phyloP scores from a whole-genome alignment of 1,140 invertebrate genomes.

The Nephila pilipes region DNA sequence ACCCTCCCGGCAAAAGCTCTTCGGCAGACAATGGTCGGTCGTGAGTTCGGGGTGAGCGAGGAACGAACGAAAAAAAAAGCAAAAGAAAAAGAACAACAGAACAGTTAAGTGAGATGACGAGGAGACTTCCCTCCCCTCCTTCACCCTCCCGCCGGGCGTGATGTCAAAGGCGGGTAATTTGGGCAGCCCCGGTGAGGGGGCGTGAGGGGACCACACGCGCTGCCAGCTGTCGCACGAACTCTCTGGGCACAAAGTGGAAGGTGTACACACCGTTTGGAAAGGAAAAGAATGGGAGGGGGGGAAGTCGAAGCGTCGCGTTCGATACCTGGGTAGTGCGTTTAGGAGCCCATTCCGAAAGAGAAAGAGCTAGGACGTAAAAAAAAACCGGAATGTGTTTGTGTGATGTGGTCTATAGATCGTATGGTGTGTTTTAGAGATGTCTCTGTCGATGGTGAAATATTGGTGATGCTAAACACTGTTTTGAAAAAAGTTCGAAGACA shows the following conservation, averaged over 20 bases:
- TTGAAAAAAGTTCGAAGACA: no score
- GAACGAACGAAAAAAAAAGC: not conserved
- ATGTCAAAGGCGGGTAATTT: constrained; percentile 21
- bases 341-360: not conserved
- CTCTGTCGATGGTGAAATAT: no score
- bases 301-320: not conserved
- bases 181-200: not conserved
- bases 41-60: not conserved
- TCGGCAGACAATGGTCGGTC: not conserved
- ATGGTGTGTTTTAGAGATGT: no score
- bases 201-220: constrained; percentile 17
- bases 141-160: not conserved
- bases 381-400: not conserved
- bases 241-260: not conserved
- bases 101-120: constrained; percentile 23
- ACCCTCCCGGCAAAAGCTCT: not conserved
- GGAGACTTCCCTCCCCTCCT: not conserved
- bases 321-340: not conserved
- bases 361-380: no score
- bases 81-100: not conserved
- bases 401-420: not conserved
- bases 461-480: no score
- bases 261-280: not conserved
- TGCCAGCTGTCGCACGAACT: not conserved
- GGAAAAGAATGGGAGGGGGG: not conserved